These are phyloP conservation scores for Burhinus bistriatus DNA, from an alignment of 2,113 vertebrate species.

Conservation along the genomic window DNA sequence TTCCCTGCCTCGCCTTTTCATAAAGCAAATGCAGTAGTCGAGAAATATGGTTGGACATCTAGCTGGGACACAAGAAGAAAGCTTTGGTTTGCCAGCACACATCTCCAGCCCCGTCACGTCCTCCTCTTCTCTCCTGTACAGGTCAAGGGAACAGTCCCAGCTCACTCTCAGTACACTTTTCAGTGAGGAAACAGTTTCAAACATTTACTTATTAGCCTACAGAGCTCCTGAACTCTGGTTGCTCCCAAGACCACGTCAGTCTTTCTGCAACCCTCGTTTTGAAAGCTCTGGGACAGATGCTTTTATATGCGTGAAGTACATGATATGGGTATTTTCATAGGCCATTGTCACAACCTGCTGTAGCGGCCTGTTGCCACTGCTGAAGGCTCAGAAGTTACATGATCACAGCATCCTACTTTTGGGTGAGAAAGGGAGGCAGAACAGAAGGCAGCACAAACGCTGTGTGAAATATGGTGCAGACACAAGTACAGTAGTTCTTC, in stretches of 20 bases:
- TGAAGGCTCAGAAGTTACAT: neutral
- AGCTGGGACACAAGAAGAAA: neutral
- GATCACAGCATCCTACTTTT: neutral
- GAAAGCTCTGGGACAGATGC: neutral
- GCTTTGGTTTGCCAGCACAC: neutral
- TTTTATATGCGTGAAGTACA: neutral
- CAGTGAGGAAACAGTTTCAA: neutral
- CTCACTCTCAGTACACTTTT: neutral
- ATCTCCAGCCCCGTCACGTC: neutral
- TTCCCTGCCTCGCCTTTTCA: neutral
- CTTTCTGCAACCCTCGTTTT: neutral
- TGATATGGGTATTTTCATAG: rapidly evolving
- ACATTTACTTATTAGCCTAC: neutral
- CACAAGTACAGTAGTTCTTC: neutral
- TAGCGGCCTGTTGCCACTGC: neutral
- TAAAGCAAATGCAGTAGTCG: neutral
- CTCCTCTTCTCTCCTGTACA: neutral
- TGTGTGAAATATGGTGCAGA: neutral
- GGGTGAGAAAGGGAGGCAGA: neutral
- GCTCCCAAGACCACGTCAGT: neutral
- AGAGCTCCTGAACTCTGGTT: neutral
- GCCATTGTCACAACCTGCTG: neutral
- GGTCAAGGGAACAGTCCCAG: neutral
- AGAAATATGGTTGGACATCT: neutral
- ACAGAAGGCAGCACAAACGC: neutral